Percentiles rank a stretch among this genome's conserved stretches.
phyloP scores from a whole-genome alignment of 2,113 vertebrate genomes.

The Poeciliopsis occidentalis region DNA sequence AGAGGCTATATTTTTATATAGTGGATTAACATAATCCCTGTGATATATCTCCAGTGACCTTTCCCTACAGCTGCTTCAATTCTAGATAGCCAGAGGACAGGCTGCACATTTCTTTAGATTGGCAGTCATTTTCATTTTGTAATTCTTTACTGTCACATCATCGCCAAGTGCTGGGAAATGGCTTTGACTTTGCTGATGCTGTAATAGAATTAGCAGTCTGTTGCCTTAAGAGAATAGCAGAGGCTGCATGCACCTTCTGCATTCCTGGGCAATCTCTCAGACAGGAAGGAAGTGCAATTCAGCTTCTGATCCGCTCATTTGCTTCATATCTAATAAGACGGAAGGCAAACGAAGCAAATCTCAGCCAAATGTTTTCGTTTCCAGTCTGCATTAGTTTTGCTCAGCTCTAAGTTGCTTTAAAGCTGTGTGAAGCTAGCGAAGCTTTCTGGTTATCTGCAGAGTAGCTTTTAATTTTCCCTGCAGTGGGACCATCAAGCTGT shows the following conservation, averaged over 20 bases:
- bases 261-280: constrained; percentile 40
- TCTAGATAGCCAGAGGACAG: constrained; percentile 40
- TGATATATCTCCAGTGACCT: constrained; percentile 47
- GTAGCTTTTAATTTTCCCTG: constrained; percentile 4
- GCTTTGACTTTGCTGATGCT: constrained; percentile 38
- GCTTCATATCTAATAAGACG: constrained; percentile 22
- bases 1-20: constrained; percentile 60
- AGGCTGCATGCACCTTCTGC: constrained; percentile 24
- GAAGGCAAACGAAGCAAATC: constrained; percentile 28
- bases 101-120: constrained; percentile 22
- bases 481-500: constrained; percentile 22
- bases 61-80: constrained; percentile 40
- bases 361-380: constrained; percentile 24
- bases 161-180: constrained; percentile 22
- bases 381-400: constrained; percentile 6
- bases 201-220: constrained; percentile 50
- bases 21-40: constrained; percentile 64
- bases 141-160: constrained; percentile 32
- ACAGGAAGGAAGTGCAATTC: constrained; percentile 49
- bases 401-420: background rate
- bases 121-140: constrained; percentile 42
- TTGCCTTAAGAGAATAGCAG: constrained; percentile 22
- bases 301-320: constrained; percentile 37
- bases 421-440: background rate
- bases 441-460: constrained; percentile 6